These are phyloP conservation scores for Eumacrocentrus americanus DNA, from an alignment of 2,888 invertebrate species.

Conservation along the genomic window DNA sequence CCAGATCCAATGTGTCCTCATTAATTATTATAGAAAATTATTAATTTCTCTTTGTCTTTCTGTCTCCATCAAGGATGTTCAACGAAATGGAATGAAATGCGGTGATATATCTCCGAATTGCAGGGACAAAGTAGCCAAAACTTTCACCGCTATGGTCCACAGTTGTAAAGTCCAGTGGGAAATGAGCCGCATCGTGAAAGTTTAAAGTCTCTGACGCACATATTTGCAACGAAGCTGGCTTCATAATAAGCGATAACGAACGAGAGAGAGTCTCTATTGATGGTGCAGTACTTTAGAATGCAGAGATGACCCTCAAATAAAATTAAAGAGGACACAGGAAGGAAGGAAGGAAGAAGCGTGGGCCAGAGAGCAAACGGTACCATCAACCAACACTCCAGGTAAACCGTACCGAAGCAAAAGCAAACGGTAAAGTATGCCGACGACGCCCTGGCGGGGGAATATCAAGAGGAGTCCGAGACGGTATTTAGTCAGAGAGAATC, in stretches of 20 bases:
- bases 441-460: neutral
- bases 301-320: neutral
- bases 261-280: neutral
- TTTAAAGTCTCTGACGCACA: neutral
- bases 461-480: neutral
- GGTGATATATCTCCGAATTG: neutral
- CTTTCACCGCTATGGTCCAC: neutral
- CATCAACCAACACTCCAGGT: neutral
- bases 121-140: neutral
- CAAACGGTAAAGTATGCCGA: conserved; percentile 4
- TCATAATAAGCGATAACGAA: neutral
- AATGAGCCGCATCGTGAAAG: neutral
- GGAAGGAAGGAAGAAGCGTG: neutral
- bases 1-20: neutral
- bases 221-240: neutral
- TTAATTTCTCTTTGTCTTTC: too few species aligned
- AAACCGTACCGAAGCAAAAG: neutral
- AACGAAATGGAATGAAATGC: neutral
- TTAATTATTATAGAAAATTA: neutral
- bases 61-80: neutral
- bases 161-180: neutral
- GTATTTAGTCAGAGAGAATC: neutral
- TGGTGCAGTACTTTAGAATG: too few species aligned
- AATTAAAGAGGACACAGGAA: neutral
- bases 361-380: neutral